phyloP scores from a whole-genome alignment of 2,888 invertebrate species.

The Conomelus anceps region DNA sequence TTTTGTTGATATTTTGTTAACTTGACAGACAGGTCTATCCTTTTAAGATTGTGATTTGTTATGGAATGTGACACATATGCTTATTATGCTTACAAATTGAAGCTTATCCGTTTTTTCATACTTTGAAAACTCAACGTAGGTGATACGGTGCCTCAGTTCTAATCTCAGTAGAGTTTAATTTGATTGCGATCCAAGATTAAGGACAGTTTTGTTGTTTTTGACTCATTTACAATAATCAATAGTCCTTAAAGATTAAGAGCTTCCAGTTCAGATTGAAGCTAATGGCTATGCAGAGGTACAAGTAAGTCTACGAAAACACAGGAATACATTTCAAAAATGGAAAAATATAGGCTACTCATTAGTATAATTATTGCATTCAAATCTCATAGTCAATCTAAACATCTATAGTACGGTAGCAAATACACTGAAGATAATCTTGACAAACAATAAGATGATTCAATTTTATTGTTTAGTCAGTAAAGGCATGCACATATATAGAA shows the following conservation, averaged over 20 bases:
- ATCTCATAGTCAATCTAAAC: background rate
- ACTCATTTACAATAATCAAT: no score
- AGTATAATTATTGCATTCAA: background rate
- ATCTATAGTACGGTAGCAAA: background rate
- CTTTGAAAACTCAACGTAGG: no score
- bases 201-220: no score
- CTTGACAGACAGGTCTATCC: no score
- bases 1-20: no score
- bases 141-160: no score
- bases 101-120: no score
- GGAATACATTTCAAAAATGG: background rate
- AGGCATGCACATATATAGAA: background rate
- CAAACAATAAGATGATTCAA: background rate
- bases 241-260: background rate
- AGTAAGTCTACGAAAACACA: background rate
- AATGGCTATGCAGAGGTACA: background rate
- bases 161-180: no score
- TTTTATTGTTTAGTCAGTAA: background rate
- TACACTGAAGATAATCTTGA: background rate
- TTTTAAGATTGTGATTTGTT: no score
- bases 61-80: no score
- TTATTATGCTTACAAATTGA: no score
- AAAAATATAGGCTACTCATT: background rate
- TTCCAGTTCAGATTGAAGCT: background rate
- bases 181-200: no score